These are phyloP conservation scores for Drosophila burlai DNA, from an alignment of 1,140 invertebrate genomes.

Conservation along the genomic window DNA sequence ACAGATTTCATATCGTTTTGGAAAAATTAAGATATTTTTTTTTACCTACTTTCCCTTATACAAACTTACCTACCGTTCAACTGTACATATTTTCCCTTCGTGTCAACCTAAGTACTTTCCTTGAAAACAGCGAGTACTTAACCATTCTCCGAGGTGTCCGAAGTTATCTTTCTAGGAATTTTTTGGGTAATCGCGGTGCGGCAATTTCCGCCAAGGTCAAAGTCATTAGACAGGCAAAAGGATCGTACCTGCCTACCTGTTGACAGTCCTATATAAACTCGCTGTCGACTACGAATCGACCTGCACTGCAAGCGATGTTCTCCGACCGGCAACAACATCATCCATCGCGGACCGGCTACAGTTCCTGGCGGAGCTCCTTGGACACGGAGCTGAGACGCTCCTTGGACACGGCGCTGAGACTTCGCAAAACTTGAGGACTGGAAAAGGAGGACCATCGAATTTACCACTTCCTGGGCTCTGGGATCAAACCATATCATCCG, in stretches of 20 bases:
- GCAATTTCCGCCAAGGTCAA: slow-evolving; percentile 63
- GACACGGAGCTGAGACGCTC: neutral
- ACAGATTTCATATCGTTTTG: neutral
- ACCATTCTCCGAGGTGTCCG: neutral
- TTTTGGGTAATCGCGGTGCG: slow-evolving; percentile 36
- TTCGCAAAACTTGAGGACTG: neutral
- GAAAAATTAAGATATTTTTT: neutral
- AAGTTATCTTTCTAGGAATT: slow-evolving; percentile 49
- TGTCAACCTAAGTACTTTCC: slow-evolving; percentile 12
- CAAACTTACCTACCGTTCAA: neutral
- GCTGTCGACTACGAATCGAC: slow-evolving; percentile 12
- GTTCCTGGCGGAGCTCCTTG: slow-evolving; percentile 9
- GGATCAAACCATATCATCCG: neutral
- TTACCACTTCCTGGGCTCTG: neutral
- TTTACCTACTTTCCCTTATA: slow-evolving; percentile 20
- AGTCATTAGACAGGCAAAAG: slow-evolving; percentile 59
- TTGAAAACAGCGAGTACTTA: slow-evolving; percentile 10
- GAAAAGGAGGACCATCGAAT: neutral
- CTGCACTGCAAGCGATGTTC: slow-evolving; percentile 66
- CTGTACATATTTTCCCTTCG: slow-evolving; percentile 1
- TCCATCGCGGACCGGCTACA: slow-evolving; percentile 15
- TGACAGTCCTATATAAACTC: slow-evolving; percentile 55
- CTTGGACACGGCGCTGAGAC: neutral
- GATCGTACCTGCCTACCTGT: slow-evolving; percentile 53
- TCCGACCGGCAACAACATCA: slow-evolving; percentile 58